Evolutionary conservation across 2,888 invertebrate genomes (phyloP).

Genomic region (Cynaeus angustus): DNA sequence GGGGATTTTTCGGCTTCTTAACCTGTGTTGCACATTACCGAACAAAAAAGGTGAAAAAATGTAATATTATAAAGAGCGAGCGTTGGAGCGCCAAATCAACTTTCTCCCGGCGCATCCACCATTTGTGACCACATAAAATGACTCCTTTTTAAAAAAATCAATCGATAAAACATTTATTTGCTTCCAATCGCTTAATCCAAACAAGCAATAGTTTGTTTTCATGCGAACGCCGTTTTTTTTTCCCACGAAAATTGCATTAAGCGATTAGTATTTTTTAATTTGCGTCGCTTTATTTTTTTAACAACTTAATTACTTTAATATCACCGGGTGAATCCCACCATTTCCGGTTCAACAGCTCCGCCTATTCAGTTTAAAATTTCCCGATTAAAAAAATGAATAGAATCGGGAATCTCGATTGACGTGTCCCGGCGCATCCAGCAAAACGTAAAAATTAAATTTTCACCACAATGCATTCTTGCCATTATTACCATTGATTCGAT

Average conservation of each 20-base stretch:
- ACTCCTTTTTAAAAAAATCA: too few relatives aligned
- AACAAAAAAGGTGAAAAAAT: too few relatives aligned
- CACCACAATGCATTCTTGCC: constrained; percentile 27
- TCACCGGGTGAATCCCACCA: not conserved
- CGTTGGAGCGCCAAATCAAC: not conserved
- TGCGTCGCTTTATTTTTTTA: not conserved
- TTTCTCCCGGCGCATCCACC: not conserved
- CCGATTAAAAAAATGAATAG: constrained; percentile 6
- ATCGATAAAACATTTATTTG: too few relatives aligned
- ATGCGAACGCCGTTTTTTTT: too few relatives aligned
- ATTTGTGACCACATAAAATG: not conserved
- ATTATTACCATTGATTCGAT: constrained; percentile 27
- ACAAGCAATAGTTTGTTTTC: too few relatives aligned
- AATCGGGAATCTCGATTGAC: constrained; percentile 7
- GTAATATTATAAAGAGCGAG: too few relatives aligned
- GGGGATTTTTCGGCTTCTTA: too few relatives aligned
- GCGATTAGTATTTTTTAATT: not conserved
- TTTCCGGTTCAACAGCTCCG: constrained; percentile 16
- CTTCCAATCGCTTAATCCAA: too few relatives aligned
- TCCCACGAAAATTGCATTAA: too few relatives aligned
- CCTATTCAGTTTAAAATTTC: not conserved
- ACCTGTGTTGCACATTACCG: too few relatives aligned
- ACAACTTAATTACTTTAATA: constrained; percentile 6
- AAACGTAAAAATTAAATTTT: constrained; percentile 38
- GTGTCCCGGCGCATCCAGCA: constrained; percentile 36